Evolutionary conservation across 2,888 invertebrate genomes (phyloP).

Genomic region (Euphydryas editha): DNA sequence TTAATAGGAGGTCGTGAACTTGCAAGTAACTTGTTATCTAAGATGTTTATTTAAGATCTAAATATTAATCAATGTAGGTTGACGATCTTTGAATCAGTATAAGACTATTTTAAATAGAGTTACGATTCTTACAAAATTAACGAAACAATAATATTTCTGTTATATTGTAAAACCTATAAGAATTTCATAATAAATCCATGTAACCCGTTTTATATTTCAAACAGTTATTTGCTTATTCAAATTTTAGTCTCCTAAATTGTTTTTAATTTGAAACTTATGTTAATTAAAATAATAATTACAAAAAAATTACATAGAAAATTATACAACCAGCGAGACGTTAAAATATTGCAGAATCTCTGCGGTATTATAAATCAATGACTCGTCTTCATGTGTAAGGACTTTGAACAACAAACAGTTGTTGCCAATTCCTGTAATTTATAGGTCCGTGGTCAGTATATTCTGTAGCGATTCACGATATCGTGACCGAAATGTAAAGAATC

Average conservation of each 20-base stretch:
- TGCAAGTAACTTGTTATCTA: too few species aligned
- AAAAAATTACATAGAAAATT: background rate
- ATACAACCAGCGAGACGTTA: background rate
- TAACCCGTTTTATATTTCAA: background rate
- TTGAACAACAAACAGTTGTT: conserved; percentile 37
- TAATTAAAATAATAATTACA: background rate
- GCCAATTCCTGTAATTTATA: conserved; percentile 38
- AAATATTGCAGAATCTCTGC: background rate
- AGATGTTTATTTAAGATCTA: too few species aligned
- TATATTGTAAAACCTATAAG: too few species aligned
- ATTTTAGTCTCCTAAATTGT: background rate
- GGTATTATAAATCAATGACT: conserved; percentile 26
- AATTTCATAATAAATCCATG: too few species aligned
- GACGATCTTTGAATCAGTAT: too few species aligned
- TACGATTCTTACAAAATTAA: too few species aligned
- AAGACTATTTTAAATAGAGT: too few species aligned
- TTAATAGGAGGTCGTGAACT: too few species aligned
- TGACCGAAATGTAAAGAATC: conserved; percentile 31
- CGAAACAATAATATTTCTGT: too few species aligned
- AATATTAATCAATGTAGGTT: too few species aligned
- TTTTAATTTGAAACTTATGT: background rate
- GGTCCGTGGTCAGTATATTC: conserved; percentile 21
- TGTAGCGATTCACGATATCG: conserved; percentile 32
- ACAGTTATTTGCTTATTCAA: background rate
- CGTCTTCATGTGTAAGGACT: conserved; percentile 16